phyloP scores from a whole-genome alignment of 1,140 invertebrate species.

The Zaprionus camerounensis region DNA sequence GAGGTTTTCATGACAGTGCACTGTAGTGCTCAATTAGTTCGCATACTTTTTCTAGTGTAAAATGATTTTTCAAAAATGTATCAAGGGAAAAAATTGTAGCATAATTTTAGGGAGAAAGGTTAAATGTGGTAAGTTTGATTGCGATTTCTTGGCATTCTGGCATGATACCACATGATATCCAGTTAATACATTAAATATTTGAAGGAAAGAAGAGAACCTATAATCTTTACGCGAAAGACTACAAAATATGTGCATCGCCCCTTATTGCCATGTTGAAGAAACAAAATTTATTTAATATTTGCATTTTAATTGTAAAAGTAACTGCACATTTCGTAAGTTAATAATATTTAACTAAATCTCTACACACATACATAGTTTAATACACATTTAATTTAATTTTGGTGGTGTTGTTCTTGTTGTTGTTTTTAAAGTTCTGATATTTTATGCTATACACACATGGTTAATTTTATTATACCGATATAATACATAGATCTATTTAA shows the following conservation, averaged over 20 bases:
- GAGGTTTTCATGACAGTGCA: too few relatives aligned
- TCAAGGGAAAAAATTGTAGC: not conserved
- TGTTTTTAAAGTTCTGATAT: conserved; percentile 62
- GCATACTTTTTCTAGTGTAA: too few relatives aligned
- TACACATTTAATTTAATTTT: conserved; percentile 77
- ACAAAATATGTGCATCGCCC: not conserved
- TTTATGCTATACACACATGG: conserved; percentile 59
- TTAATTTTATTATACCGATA: conserved; percentile 47
- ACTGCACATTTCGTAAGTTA: conserved; percentile 63
- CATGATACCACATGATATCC: too few relatives aligned
- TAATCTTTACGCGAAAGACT: too few relatives aligned
- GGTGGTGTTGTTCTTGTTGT: conserved; percentile 53
- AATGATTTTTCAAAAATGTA: too few relatives aligned
- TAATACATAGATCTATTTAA: conserved; percentile 46
- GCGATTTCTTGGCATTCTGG: too few relatives aligned
- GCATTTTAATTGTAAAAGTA: conserved; percentile 70
- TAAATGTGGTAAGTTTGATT: too few relatives aligned
- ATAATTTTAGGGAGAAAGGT: conserved; percentile 16
- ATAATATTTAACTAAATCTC: conserved; percentile 76
- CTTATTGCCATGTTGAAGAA: conserved; percentile 32
- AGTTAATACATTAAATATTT: too few relatives aligned
- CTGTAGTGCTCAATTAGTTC: too few relatives aligned
- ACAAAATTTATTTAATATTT: conserved; percentile 59
- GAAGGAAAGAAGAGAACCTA: too few relatives aligned
- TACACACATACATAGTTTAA: conserved; percentile 65